Base-by-base conservation (phyloP, 2,113 vertebrate genomes). In the Myocastor coypus region DNA sequence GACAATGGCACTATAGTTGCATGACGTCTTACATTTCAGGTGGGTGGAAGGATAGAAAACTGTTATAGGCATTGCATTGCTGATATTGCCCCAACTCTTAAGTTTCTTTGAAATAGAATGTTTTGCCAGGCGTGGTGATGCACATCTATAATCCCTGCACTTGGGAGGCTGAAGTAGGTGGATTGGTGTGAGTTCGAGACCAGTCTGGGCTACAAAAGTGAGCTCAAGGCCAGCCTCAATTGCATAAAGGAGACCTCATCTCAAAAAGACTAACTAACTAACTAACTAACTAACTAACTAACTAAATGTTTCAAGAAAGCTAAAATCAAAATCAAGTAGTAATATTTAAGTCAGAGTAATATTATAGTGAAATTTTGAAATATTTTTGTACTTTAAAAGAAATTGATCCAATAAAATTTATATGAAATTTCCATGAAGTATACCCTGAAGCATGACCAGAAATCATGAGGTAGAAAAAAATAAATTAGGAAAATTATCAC, bases 351-450 rank as follows among this genome's bases (percentile, higher is more conserved):
- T 40, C 28, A 50, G 37, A 63, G 7, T 71, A 68, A 22, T 46
- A 68, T 17, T 91, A 34, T 59, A 57, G 19, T 92, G 1, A 50
- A 59, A 40, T 92, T 92, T 77, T 52, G 2, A 64, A 37, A 8
- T 34, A 13, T 40, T 88, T 92, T 83, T 52, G 7, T 83, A 20
- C 52, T 81, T 75, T 75, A 92, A 61, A 66, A 92, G n/a, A 96
- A 86, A 84, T 50, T 28, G 59, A 68, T 30, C 32, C n/a, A 68
- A 89, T 40, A 75, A 64, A 24, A 71, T n/a, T n/a, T 63, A n/a
- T 42, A 34, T 10, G 32, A 68, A 68, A 68, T 7, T 80, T 61
- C 37, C 34, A 32, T 93, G 22, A 80, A 75, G 46, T 20, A 75
- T 37, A 84, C 22, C 12, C 12, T 73, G 75, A 42, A n/a, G 6